These are phyloP conservation scores for Petrolisthes manimaculis DNA, from an alignment of 2,888 invertebrate genomes.

Conservation along the genomic window DNA sequence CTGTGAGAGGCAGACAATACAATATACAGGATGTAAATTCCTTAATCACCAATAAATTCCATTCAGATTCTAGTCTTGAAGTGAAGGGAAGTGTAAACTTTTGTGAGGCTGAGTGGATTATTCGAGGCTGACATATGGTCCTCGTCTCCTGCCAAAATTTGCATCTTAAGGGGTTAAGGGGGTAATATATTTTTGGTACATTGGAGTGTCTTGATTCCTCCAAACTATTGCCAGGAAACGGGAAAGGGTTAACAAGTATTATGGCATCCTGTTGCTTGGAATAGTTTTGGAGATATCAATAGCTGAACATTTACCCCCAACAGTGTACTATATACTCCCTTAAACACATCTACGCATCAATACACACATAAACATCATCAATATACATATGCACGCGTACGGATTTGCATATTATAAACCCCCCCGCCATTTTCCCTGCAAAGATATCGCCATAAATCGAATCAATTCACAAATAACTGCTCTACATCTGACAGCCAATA, in stretches of 20 bases:
- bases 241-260: too few species aligned
- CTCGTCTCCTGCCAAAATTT: too few species aligned
- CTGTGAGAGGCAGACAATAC: constrained; percentile 28
- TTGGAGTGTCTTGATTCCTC: too few species aligned
- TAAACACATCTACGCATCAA: not conserved
- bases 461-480: not conserved
- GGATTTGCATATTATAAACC: constrained; percentile 13
- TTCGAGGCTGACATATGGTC: constrained; percentile 15
- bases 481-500: not conserved
- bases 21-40: constrained; percentile 34
- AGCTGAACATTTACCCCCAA: not conserved
- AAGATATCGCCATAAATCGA: constrained; percentile 6
- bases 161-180: not conserved
- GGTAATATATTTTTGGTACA: too few species aligned
- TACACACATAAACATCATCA: not conserved
- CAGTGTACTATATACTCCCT: not conserved
- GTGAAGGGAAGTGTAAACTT: constrained; percentile 32
- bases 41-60: constrained; percentile 36
- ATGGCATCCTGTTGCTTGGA: too few species aligned
- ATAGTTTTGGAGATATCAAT: not conserved
- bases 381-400: not conserved
- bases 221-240: too few species aligned
- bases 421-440: not conserved
- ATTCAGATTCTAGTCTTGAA: constrained; percentile 22
- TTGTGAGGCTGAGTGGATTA: constrained; percentile 35